Percentiles rank a stretch among this genome's conserved stretches.
phyloP scores from a whole-genome alignment of 30 jellyfish, hydroid and myxozoan genomes.

The Turritopsis rubra region DNA sequence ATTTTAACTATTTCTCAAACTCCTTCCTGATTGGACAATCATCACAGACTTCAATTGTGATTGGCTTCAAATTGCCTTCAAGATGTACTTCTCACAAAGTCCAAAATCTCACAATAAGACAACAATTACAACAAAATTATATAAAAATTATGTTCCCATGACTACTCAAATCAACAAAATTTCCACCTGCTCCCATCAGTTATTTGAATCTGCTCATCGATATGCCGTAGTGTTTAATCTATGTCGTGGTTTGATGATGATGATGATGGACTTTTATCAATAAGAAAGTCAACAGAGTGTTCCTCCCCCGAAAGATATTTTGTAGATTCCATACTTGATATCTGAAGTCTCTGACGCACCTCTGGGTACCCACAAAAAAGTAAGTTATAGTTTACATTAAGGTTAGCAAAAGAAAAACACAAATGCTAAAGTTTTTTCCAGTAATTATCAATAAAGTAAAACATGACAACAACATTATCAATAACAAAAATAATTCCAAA shows the following conservation, averaged over 20 bases:
- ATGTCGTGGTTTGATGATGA: background rate
- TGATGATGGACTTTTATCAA: background rate
- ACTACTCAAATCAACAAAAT: background rate
- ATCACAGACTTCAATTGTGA: no score
- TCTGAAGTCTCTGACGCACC: constrained; percentile 23
- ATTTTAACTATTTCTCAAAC: no score
- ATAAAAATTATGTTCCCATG: background rate
- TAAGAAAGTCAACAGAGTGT: background rate
- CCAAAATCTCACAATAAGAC: background rate
- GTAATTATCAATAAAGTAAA: no score
- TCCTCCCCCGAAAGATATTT: background rate
- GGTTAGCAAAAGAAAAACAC: background rate
- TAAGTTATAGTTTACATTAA: background rate
- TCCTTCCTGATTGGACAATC: no score
- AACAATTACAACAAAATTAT: background rate
- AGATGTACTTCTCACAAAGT: no score
- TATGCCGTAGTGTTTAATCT: background rate
- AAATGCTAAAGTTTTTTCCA: background rate
- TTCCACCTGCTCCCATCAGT: background rate
- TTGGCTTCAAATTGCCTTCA: no score
- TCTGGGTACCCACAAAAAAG: background rate
- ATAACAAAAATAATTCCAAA: no score
- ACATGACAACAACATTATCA: no score
- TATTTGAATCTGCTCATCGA: constrained; percentile 4
- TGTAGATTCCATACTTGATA: constrained; percentile 16